These are phyloP conservation scores for Drosophila gaucha DNA, from an alignment of 2,888 invertebrate genomes.

Conservation along the genomic window DNA sequence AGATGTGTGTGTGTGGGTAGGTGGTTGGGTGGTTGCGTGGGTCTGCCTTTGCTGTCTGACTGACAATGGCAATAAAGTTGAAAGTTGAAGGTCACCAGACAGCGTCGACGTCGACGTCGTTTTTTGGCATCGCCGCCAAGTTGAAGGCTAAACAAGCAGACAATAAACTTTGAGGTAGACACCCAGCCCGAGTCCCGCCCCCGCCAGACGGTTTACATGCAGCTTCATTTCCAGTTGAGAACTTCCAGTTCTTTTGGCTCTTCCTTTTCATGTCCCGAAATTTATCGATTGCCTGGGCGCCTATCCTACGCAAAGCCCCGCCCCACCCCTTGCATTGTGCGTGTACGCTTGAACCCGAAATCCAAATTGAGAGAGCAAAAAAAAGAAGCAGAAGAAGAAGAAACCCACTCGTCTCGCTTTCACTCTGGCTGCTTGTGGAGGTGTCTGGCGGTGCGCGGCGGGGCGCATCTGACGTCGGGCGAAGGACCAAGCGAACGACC, in stretches of 20 bases:
- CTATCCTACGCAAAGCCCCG: too few species aligned
- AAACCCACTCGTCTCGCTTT: conserved; percentile 44
- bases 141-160: conserved; percentile 52
- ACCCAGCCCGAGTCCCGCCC: neutral
- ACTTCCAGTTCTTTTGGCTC: conserved; percentile 2
- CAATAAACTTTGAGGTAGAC: conserved; percentile 61
- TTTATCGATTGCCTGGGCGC: conserved; percentile 66
- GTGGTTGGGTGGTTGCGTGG: neutral
- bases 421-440: conserved; percentile 44
- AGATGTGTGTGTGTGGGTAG: neutral
- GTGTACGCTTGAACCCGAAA: conserved; percentile 56
- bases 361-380: conserved; percentile 1
- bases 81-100: conserved; percentile 84
- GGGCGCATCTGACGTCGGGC: conserved; percentile 36
- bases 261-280: conserved; percentile 30
- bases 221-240: conserved; percentile 40
- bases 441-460: conserved; percentile 78
- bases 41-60: conserved; percentile 34
- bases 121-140: conserved; percentile 64
- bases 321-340: conserved; percentile 51
- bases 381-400: conserved; percentile 10
- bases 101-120: conserved; percentile 44
- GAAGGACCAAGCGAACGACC: conserved; percentile 52
- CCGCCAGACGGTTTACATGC: conserved; percentile 35
- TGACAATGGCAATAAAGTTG: conserved; percentile 78